Conservation (phyloP, 2,888 invertebrate species). For the Cylloceria caligata region DNA sequence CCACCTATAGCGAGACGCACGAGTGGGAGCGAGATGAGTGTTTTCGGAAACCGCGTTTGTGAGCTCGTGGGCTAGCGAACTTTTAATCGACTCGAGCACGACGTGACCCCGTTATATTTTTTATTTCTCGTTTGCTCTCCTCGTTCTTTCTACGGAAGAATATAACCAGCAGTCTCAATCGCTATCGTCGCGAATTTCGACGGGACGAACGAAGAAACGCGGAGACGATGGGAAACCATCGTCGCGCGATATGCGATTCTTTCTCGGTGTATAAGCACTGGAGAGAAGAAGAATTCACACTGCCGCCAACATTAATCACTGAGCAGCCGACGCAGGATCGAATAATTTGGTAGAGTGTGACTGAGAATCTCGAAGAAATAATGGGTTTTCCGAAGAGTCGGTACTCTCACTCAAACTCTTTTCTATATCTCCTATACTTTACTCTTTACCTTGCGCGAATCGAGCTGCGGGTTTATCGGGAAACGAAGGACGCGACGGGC, state of each 20-base stretch:
- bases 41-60: conserved; percentile 40
- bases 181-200: conserved; percentile 28
- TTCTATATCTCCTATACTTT: conserved; percentile 8
- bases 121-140: conserved; percentile 44
- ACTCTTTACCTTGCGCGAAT: conserved; percentile 47
- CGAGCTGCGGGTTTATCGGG: conserved; percentile 65
- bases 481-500: conserved; percentile 53
- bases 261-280: conserved; percentile 36
- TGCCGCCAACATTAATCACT: conserved; percentile 66
- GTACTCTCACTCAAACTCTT: conserved; percentile 2
- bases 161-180: conserved; percentile 48
- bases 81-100: conserved; percentile 61
- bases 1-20: background rate
- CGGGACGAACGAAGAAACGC: conserved; percentile 25
- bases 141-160: conserved; percentile 25
- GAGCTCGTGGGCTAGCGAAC: conserved; percentile 46
- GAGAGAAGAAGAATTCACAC: conserved; percentile 50
- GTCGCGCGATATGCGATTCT: conserved; percentile 45
- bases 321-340: conserved; percentile 65
- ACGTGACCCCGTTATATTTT: conserved; percentile 50
- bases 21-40: conserved; percentile 19
- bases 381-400: conserved; percentile 57
- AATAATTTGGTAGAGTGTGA: conserved; percentile 69
- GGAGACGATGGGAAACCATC: conserved; percentile 19
- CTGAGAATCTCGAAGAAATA: conserved; percentile 67